These are phyloP conservation scores for Apotomis turbidana DNA, from an alignment of 2,888 invertebrate genomes.

Conservation along the genomic window DNA sequence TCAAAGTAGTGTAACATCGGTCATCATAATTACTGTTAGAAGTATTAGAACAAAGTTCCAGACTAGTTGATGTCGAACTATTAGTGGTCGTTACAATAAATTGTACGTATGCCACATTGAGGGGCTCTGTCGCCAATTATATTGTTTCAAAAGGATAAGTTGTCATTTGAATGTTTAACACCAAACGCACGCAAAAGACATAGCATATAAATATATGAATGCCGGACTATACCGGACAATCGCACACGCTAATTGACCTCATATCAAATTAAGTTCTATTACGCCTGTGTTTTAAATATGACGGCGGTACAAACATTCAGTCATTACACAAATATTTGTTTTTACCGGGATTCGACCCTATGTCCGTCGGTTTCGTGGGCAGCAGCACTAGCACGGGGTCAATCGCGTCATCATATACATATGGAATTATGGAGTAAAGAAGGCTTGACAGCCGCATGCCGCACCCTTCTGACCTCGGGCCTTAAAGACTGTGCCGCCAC, in stretches of 20 bases:
- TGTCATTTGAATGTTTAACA: slow-evolving; percentile 5
- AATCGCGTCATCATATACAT: too few relatives aligned
- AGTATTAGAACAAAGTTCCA: slow-evolving; percentile 26
- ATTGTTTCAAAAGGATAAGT: neutral
- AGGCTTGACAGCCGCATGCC: slow-evolving; percentile 39
- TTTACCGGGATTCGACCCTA: too few relatives aligned
- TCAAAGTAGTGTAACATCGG: slow-evolving; percentile 16
- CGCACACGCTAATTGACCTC: too few relatives aligned
- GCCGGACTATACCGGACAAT: too few relatives aligned
- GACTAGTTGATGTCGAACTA: slow-evolving; percentile 14
- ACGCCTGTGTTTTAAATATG: too few relatives aligned
- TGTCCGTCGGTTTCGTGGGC: too few relatives aligned
- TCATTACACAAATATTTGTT: too few relatives aligned
- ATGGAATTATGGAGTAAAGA: slow-evolving; percentile 1
- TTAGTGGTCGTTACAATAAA: slow-evolving; percentile 17
- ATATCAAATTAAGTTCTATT: too few relatives aligned
- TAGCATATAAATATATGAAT: too few relatives aligned
- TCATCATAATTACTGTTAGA: neutral
- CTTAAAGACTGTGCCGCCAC: slow-evolving; percentile 43
- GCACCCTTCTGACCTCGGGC: slow-evolving; percentile 41
- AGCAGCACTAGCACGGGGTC: too few relatives aligned
- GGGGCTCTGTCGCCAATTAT: neutral
- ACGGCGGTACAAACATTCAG: too few relatives aligned
- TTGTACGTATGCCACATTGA: slow-evolving; percentile 13
- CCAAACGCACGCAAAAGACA: slow-evolving; percentile 34